A percentile compares a stretch with the other conserved stretches of the same genome.
These are phyloP conservation scores for Climacteris rufus DNA, from an alignment of 2,113 vertebrate species.

Conservation along the genomic window DNA sequence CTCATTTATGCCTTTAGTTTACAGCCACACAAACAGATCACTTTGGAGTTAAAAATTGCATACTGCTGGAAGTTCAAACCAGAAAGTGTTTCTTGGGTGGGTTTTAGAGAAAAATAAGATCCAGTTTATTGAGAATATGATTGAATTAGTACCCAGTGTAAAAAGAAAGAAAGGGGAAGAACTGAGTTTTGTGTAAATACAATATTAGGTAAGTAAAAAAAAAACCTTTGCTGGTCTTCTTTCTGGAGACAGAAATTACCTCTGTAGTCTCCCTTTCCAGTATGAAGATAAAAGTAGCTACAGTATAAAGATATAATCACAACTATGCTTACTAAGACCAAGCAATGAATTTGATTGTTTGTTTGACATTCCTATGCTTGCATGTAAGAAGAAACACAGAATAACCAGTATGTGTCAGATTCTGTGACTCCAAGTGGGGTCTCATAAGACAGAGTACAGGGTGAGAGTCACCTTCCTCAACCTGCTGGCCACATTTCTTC, in stretches of 20 bases:
- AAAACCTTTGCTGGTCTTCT: neutral
- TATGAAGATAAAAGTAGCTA: neutral
- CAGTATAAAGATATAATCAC: neutral
- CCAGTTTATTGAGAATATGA: neutral
- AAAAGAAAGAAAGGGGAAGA: neutral
- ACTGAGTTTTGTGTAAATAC: neutral
- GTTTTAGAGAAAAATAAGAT: neutral
- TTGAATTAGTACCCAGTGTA: neutral
- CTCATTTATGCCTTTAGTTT: neutral
- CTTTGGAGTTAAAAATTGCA: neutral
- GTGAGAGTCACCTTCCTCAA: fast-evolving
- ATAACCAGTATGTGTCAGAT: neutral
- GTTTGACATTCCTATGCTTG: neutral
- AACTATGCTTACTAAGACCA: neutral
- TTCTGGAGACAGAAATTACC: neutral
- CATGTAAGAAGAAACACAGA: neutral
- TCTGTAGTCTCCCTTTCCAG: neutral
- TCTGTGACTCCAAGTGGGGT: neutral
- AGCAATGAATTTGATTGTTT: neutral
- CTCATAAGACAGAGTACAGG: neutral
- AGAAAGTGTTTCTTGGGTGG: neutral
- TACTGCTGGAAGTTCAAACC: neutral
- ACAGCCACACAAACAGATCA: neutral
- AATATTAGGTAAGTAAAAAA: neutral
- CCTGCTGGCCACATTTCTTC: fast-evolving